Percentiles rank a stretch among this genome's conserved stretches.
Conservation (phyloP, 2,888 invertebrate species). For the Drosophila borborema region DNA sequence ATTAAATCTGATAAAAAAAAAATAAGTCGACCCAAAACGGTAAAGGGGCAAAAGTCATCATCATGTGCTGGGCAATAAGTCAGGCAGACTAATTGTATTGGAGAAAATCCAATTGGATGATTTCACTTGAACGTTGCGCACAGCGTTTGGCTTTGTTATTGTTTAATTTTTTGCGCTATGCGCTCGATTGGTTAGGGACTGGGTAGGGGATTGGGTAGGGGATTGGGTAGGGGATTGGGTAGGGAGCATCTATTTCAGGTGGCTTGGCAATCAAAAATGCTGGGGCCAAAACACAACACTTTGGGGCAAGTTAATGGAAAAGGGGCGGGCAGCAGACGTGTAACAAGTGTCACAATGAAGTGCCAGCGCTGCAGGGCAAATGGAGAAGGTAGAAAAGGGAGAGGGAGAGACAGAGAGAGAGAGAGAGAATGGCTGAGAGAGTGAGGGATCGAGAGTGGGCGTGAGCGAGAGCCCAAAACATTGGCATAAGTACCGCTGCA, state of each 20-base stretch:
- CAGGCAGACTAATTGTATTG: constrained; percentile 68
- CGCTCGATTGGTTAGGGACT: constrained; percentile 54
- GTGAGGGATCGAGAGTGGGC: neutral
- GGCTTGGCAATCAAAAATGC: constrained; percentile 59
- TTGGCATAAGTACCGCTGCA: constrained; percentile 72
- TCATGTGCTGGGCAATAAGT: constrained; percentile 23
- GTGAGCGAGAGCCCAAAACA: constrained; percentile 55
- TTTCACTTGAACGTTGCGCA: neutral
- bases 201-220: too few relatives aligned
- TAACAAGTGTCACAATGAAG: constrained; percentile 74
- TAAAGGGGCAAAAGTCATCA: neutral
- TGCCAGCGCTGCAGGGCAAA: constrained; percentile 44
- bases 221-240: too few relatives aligned
- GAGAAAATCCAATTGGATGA: neutral
- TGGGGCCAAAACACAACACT: constrained; percentile 52
- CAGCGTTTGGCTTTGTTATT: constrained; percentile 53
- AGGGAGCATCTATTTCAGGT: constrained; percentile 23
- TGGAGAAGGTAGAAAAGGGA: neutral
- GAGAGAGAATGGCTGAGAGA: neutral
- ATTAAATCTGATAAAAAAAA: constrained; percentile 61
- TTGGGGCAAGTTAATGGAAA: constrained; percentile 29
- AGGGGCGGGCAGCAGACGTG: constrained; percentile 10
- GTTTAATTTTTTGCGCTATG: constrained; percentile 71
- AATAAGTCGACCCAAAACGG: constrained; percentile 5
- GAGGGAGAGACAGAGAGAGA: neutral